phyloP scores from a whole-genome alignment of 2,797 vertebrate genomes.

The Antennarius maculatus region DNA sequence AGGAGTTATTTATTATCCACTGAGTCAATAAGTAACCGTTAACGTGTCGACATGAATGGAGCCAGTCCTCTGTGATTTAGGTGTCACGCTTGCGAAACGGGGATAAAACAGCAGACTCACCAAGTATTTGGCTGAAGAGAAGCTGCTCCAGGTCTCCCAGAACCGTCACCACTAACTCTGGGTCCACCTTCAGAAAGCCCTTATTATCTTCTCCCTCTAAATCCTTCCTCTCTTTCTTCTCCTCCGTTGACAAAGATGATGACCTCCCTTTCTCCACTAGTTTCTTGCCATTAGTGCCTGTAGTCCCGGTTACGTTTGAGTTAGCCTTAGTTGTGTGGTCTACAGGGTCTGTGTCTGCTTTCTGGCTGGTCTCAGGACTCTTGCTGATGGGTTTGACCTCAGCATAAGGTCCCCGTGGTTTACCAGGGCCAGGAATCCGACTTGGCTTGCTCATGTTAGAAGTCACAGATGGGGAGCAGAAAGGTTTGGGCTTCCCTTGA shows the following conservation, averaged over 20 bases:
- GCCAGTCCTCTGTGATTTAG: neutral
- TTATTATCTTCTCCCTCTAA: constrained; percentile 86
- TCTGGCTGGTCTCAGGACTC: constrained; percentile 78
- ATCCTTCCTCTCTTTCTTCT: constrained; percentile 78
- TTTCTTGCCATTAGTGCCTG: constrained; percentile 63
- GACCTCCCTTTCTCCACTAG: constrained; percentile 57
- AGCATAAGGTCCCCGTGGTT: constrained; percentile 90
- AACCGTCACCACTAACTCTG: constrained; percentile 96
- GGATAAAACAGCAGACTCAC: constrained; percentile 80
- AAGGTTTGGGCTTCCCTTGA: constrained; percentile 85
- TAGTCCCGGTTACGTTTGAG: constrained; percentile 65
- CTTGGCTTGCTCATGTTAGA: constrained; percentile 84
- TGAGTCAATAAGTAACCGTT: constrained; percentile 8
- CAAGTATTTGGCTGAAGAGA: constrained; percentile 96
- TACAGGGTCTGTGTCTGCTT: constrained; percentile 44
- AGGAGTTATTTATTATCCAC: neutral
- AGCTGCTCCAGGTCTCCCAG: constrained; percentile 97
- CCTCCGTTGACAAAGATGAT: constrained; percentile 57
- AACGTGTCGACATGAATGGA: constrained; percentile 7
- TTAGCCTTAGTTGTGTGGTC: constrained; percentile 80
- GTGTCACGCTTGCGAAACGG: constrained; percentile 12
- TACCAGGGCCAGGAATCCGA: constrained; percentile 84
- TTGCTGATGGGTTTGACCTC: constrained; percentile 96
- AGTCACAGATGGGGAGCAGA: constrained; percentile 78
- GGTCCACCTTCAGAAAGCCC: constrained; percentile 94